Evolutionary conservation across 2,113 vertebrate species (phyloP), one percentile per base, ranked within the genome.

Genomic region (Glareola pratincola): DNA sequence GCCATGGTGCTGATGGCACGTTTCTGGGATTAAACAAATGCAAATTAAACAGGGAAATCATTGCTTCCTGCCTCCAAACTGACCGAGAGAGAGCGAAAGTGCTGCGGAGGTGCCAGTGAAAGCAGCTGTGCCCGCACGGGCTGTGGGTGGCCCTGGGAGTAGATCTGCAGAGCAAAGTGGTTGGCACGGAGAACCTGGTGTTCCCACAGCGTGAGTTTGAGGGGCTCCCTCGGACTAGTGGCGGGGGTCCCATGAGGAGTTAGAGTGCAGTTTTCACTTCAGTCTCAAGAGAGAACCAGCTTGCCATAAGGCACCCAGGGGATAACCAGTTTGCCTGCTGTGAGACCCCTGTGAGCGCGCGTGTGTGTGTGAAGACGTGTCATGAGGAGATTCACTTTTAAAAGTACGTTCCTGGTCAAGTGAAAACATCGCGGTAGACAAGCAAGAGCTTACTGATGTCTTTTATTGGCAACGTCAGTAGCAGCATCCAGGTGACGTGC

Each of bases 1-100:
- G 50, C 51, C 5, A 0, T 39, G 27, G 59, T 2, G 2, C 2
- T 11, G n/a, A 36, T 32, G 30, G 30, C 8, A 1, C 27, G 10
- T 53, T 66, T 63, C 60, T 75, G 48, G n/a, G 17, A 22, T 62
- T 34, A 69, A 51, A 57, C 20, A 37, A 30, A 18, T 10, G 26
- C 24, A 18, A 5, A 20, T 36, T 64, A 45, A 37, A 36, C 12
- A 12, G 56, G 41, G n/a, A 37, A 23, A 34, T 63, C 5, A 1
- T 29, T 60, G 41, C 66, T 34, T 2, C 39, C 43, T 51, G 48
- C 43, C 37, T 76, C 80, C 53, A 41, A 2, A 30, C 29, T 16
- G 64, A 8, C 54, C 48, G 21, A 12, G 76, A 39, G 23, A 17
- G 36, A 30, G 56, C 34, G 39, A 15, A 50, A 8, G 22, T 4